Evolutionary conservation across 1,140 invertebrate species (phyloP).

Genomic region (Tetragonula clypearis): DNA sequence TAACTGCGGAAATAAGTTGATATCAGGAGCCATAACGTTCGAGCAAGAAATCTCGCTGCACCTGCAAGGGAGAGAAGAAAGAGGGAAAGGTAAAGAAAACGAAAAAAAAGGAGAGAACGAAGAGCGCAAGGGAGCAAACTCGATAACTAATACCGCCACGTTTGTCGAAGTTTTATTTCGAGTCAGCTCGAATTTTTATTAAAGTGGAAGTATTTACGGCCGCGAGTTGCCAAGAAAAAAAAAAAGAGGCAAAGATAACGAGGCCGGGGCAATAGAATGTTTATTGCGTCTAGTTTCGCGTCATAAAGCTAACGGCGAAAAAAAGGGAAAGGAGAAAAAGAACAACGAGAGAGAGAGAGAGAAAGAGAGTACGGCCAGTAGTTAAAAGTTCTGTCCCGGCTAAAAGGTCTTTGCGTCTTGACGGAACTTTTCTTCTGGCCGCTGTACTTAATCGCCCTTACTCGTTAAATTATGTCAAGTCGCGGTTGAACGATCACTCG

Average conservation of each 20-base stretch:
- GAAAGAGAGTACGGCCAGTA: not conserved
- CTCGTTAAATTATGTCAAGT: conserved; percentile 35
- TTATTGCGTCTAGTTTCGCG: conserved; percentile 49
- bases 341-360: not conserved
- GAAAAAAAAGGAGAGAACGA: not conserved
- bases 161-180: conserved; percentile 26
- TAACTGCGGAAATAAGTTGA: conserved; percentile 1
- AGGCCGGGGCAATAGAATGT: conserved; percentile 35
- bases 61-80: not conserved
- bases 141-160: conserved; percentile 35
- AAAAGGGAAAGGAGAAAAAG: not conserved
- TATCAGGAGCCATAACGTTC: not conserved
- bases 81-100: too few species aligned
- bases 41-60: not conserved
- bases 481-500: not conserved
- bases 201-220: conserved; percentile 41
- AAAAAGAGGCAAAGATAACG: conserved; percentile 28
- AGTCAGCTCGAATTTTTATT: conserved; percentile 36
- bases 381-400: conserved; percentile 31
- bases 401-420: conserved; percentile 26
- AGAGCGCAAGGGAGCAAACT: conserved; percentile 2
- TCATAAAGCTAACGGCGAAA: conserved; percentile 39
- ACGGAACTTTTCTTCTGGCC: conserved; percentile 5
- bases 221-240: conserved; percentile 1
- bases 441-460: not conserved